Conservation (phyloP, 2,888 invertebrate genomes). For the Ganaspis brasiliensis region DNA sequence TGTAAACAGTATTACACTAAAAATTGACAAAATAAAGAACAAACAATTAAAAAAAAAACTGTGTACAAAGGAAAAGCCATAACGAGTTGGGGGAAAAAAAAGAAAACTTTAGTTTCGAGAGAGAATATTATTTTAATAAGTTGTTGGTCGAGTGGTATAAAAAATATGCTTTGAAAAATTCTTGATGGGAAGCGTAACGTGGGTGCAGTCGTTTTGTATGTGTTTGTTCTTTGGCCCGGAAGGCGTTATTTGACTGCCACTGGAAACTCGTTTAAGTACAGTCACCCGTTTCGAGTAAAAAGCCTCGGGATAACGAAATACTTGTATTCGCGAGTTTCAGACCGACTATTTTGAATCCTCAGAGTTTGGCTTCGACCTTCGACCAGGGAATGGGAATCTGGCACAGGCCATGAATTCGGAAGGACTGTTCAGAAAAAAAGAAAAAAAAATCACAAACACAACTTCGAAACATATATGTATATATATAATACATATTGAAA, state of each 20-base stretch:
- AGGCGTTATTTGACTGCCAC: conserved; percentile 5
- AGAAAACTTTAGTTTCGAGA: no score
- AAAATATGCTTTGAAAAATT: conserved; percentile 8
- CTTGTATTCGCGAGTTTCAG: not conserved
- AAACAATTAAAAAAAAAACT: no score
- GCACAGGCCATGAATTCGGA: not conserved
- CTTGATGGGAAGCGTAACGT: not conserved
- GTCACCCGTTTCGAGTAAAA: conserved; percentile 17
- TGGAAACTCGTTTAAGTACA: conserved; percentile 9
- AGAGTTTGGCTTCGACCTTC: not conserved
- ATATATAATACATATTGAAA: no score
- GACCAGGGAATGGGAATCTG: not conserved
- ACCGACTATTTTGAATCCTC: conserved; percentile 33
- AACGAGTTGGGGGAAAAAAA: no score
- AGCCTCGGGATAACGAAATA: conserved; percentile 34
- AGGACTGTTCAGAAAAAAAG: no score
- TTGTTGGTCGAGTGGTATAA: no score
- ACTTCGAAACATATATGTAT: no score
- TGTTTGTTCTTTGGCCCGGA: conserved; percentile 11
- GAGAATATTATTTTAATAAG: no score
- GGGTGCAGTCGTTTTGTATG: no score
- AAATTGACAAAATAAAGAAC: no score
- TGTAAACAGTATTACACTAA: no score
- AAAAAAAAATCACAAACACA: not conserved
- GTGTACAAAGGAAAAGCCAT: no score